phyloP scores from a whole-genome alignment of 92 coral and sea anemone species.

The Diadumene lineata region DNA sequence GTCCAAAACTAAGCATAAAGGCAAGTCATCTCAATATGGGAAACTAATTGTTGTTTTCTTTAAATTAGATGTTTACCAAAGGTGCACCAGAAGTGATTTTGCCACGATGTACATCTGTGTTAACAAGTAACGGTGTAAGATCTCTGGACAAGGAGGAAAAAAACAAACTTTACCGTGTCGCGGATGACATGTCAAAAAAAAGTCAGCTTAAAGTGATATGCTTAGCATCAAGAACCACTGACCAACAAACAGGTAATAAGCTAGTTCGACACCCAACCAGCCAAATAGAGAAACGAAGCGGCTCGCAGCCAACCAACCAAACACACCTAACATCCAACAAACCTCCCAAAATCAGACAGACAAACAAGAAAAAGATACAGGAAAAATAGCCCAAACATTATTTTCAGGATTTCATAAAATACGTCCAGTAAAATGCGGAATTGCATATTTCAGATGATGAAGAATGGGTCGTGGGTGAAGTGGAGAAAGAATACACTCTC shows the following conservation, averaged over 20 bases:
- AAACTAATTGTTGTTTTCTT: background rate
- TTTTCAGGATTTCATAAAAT: too few species aligned
- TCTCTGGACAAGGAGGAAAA: slow-evolving; percentile 52
- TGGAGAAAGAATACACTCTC: slow-evolving; percentile 66
- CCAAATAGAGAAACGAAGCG: too few species aligned
- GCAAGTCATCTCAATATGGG: too few species aligned
- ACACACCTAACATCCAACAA: too few species aligned
- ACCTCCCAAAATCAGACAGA: too few species aligned
- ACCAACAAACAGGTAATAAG: background rate
- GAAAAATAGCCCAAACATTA: too few species aligned
- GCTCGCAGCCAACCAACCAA: too few species aligned
- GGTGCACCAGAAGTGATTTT: slow-evolving; percentile 82
- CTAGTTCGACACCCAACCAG: too few species aligned
- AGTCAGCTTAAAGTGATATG: slow-evolving; percentile 88
- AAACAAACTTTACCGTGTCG: slow-evolving; percentile 32
- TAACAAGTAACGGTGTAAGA: slow-evolving; percentile 63
- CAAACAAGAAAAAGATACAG: too few species aligned
- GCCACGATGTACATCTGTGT: slow-evolving; percentile 53
- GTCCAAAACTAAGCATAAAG: too few species aligned
- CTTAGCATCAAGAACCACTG: slow-evolving; percentile 51
- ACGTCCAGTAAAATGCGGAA: too few species aligned
- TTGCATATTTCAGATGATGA: slow-evolving; percentile 6
- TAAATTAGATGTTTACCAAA: slow-evolving; percentile 59
- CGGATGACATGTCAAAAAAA: slow-evolving; percentile 61
- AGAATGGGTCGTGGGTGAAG: slow-evolving; percentile 51